These are phyloP conservation scores for Cordilura impudica DNA, from an alignment of 2,888 invertebrate species.

Conservation along the genomic window DNA sequence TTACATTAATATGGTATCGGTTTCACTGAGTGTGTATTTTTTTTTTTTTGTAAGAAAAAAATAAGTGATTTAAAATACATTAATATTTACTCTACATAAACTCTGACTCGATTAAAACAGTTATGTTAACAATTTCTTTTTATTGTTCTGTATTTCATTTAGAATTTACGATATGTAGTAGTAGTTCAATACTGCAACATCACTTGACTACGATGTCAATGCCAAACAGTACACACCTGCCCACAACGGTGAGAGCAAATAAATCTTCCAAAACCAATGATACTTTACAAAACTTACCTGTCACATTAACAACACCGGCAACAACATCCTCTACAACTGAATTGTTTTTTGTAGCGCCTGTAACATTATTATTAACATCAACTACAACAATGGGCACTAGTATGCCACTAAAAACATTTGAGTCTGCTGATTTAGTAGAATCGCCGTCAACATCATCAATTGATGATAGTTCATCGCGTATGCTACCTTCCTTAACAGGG, in stretches of 20 bases:
- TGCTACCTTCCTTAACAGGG: constrained; percentile 35
- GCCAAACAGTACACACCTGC: constrained; percentile 37
- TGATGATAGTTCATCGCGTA: constrained; percentile 35
- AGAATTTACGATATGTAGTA: constrained; percentile 58
- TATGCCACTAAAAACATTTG: constrained; percentile 27
- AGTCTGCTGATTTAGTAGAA: constrained; percentile 46
- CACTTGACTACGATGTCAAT: constrained; percentile 30
- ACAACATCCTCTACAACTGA: constrained; percentile 2
- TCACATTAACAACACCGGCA: constrained; percentile 34
- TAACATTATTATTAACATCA: constrained; percentile 12
- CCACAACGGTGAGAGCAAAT: constrained; percentile 35
- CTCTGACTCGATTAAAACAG: too few species aligned
- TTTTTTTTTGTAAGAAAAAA: too few species aligned
- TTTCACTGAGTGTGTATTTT: too few species aligned
- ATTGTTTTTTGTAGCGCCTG: constrained; percentile 4
- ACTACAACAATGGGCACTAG: not conserved
- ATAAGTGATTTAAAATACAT: too few species aligned
- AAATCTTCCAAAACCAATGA: constrained; percentile 52
- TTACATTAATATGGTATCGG: too few species aligned
- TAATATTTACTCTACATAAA: too few species aligned
- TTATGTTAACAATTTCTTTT: constrained; percentile 9
- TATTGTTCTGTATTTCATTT: constrained; percentile 8
- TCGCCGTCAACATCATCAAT: constrained; percentile 63
- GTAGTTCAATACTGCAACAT: constrained; percentile 31
- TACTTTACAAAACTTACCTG: constrained; percentile 46